A percentile compares a stretch with the other conserved stretches of the same genome.
These are phyloP conservation scores for Apostichopus californicus DNA, from an alignment of 35 echinoderm and acorn worm species.

Conservation along the genomic window DNA sequence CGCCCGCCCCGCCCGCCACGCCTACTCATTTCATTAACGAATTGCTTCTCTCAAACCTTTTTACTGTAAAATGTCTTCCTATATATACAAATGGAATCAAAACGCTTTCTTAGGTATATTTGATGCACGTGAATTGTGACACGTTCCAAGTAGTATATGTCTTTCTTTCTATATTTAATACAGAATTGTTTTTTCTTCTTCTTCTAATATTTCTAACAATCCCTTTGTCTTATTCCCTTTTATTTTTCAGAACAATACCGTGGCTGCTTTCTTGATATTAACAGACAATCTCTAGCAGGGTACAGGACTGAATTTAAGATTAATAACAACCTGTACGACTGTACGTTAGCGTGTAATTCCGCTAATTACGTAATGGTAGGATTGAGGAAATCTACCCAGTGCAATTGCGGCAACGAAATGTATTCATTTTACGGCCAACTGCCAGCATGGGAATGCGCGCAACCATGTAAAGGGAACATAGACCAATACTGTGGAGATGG, in stretches of 20 bases:
- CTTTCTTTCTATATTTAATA: no score
- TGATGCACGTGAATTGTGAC: no score
- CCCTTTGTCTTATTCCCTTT: not conserved
- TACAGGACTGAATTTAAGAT: not conserved
- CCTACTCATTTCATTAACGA: no score
- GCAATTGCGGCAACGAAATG: constrained; percentile 8
- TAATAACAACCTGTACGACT: not conserved
- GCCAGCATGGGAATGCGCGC: not conserved
- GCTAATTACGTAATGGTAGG: not conserved
- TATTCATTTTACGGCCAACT: not conserved
- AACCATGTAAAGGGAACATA: not conserved
- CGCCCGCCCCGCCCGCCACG: no score
- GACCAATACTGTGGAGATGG: not conserved
- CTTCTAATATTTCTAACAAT: no score
- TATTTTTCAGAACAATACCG: constrained; percentile 10
- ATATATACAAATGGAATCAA: no score
- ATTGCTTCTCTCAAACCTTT: no score
- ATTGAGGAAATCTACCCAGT: not conserved
- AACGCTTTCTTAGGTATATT: no score
- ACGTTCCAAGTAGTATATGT: no score
- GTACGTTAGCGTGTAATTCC: not conserved
- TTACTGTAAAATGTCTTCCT: no score
- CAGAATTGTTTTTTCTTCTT: no score
- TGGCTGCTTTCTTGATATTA: not conserved
- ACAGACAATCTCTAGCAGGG: not conserved